These are phyloP conservation scores for Hoplodrina blanda DNA, from an alignment of 2,888 invertebrate species.

Conservation along the genomic window DNA sequence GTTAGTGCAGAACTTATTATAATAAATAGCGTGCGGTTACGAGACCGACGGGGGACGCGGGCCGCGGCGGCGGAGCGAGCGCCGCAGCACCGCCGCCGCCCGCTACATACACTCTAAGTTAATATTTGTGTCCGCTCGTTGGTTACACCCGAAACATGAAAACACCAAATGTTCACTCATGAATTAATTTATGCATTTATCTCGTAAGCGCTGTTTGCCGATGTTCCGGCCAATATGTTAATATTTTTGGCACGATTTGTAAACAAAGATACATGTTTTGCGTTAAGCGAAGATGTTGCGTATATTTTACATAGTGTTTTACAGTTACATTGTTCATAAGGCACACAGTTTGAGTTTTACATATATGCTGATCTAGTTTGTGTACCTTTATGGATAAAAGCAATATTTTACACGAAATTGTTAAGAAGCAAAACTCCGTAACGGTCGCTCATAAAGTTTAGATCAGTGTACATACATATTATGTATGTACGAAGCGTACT, in stretches of 20 bases:
- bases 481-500: constrained; percentile 61
- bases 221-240: constrained; percentile 85
- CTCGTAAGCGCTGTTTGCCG: constrained; percentile 83
- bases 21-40: constrained; percentile 86
- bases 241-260: constrained; percentile 78
- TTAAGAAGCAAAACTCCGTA: constrained; percentile 53
- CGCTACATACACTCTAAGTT: constrained; percentile 82
- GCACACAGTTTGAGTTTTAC: constrained; percentile 77
- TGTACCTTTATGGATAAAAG: constrained; percentile 71
- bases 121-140: constrained; percentile 86
- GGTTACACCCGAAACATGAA: constrained; percentile 84
- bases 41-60: constrained; percentile 79
- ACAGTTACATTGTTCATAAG: constrained; percentile 78
- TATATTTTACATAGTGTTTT: constrained; percentile 84
- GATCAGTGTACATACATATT: constrained; percentile 61
- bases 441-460: constrained; percentile 57
- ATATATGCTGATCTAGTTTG: constrained; percentile 80
- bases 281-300: constrained; percentile 75
- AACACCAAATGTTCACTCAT: constrained; percentile 81
- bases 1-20: constrained; percentile 90
- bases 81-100: constrained; percentile 77
- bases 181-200: constrained; percentile 67
- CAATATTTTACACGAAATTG: constrained; percentile 70
- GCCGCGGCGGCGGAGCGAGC: constrained; percentile 73
- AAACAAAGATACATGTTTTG: constrained; percentile 72